These are phyloP conservation scores for Schizothorax lantsangensis DNA, from an alignment of 2,797 vertebrate species.

Conservation along the genomic window DNA sequence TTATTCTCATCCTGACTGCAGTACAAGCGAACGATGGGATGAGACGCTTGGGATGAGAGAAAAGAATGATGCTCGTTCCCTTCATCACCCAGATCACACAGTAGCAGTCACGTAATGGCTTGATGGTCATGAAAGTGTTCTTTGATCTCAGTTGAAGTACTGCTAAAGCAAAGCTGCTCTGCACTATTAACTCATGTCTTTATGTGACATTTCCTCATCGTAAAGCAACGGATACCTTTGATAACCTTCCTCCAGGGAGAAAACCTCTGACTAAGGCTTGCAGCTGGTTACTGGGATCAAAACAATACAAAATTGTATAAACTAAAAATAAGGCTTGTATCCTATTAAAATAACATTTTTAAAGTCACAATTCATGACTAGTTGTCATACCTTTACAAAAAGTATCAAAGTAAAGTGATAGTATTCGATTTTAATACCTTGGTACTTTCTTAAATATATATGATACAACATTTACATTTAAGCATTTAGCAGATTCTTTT, in stretches of 20 bases:
- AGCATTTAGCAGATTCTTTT: neutral
- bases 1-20: neutral
- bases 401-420: neutral
- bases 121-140: slow-evolving; percentile 27
- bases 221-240: slow-evolving; percentile 41
- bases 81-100: slow-evolving; percentile 14
- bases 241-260: slow-evolving; percentile 22
- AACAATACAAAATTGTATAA: neutral
- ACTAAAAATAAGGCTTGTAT: neutral
- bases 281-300: neutral
- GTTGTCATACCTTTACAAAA: neutral
- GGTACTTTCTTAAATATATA: neutral
- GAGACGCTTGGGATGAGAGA: neutral
- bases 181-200: slow-evolving; percentile 20
- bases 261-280: slow-evolving; percentile 13
- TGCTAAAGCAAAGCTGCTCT: slow-evolving; percentile 13
- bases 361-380: neutral
- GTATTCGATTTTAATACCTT: neutral
- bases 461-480: neutral
- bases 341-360: neutral
- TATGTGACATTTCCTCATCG: slow-evolving; percentile 41
- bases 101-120: slow-evolving; percentile 27
- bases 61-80: neutral
- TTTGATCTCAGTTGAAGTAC: slow-evolving; percentile 36
- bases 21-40: neutral